Base-by-base conservation (phyloP, 53 echinoderm and acorn worm species). In the Holothuria leucospilota region DNA sequence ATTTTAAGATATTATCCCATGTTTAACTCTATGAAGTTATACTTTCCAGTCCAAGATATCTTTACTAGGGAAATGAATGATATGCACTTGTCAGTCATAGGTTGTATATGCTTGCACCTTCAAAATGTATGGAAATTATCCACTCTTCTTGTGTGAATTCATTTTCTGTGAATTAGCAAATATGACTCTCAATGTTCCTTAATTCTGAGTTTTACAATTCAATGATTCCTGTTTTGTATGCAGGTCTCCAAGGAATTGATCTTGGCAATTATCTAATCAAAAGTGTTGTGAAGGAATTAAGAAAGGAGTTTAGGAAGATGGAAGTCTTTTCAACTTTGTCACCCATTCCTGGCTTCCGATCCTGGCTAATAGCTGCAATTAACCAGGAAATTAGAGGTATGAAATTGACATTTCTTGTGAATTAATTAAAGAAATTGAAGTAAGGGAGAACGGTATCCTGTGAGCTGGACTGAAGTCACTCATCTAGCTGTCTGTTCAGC, bases 251-350 rank as follows among this genome's bases (percentile, higher is more conserved):
- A 34, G 98, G 98, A 41, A 92, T 98, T 3, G 98, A 98, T 74
- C 90, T 98, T 5, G 98, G 98, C 18, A 98, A 95, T 39, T 90
- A 94, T 38, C 92, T 98, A 18, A 98, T 98, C 81, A 98, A 98
- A 78, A 89, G 88, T 21, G 98, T 92, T 13, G 98, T 98, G 56
- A 88, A 93, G 61, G 89, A 86, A 41, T 84, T 98, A 18, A 89
- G 90, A 61, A 88, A 91, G 7, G 93, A 95, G 69, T 98, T 98
- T 72, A 93, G 93, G 13, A 86, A 93, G 23, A 90, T 98, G 89
- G 84, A 87, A 34, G 66, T 85, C 16, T 98, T 98, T 71, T 98
- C 93, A 29, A 98, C 88, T 34, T 69, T 98, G 39, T 98, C 98
- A 14, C 98, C 98, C 1, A 98, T 98, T 29, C 98, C 98, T 29